phyloP scores from a whole-genome alignment of 2,797 vertebrate genomes.

The Furcifer pardalis region DNA sequence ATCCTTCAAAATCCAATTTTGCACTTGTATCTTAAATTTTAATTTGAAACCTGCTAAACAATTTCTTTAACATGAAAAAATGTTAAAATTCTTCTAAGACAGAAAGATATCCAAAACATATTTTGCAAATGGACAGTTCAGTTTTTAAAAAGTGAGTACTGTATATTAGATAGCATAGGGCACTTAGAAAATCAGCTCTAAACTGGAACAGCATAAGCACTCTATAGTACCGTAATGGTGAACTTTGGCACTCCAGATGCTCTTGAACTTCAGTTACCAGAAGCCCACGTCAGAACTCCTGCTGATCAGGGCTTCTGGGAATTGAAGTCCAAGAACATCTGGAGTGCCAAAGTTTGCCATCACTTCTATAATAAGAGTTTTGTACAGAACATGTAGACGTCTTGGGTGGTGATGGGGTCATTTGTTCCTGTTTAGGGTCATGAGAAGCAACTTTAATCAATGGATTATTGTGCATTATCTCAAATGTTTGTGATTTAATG shows the following conservation, averaged over 20 bases:
- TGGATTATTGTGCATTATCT: neutral
- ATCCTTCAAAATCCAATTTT: constrained; percentile 6
- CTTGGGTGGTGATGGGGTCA: neutral
- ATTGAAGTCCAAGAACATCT: too few relatives aligned
- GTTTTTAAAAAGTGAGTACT: neutral
- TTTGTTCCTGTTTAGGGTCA: neutral
- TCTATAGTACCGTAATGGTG: neutral
- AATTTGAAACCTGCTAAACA: constrained; percentile 25
- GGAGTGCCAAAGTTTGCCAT: too few relatives aligned
- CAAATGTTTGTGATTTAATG: neutral
- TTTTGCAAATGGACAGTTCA: neutral
- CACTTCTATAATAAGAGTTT: too few relatives aligned
- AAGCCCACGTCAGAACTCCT: too few relatives aligned
- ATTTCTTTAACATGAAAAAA: constrained; percentile 41
- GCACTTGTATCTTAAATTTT: neutral
- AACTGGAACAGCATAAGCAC: neutral
- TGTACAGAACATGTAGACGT: neutral
- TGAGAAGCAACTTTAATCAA: neutral
- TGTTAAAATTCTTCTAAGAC: neutral
- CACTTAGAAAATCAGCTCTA: neutral
- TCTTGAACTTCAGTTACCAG: too few relatives aligned
- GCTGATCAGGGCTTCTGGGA: too few relatives aligned
- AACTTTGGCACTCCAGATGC: too few relatives aligned
- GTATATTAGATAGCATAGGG: neutral
- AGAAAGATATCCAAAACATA: neutral